Evolutionary conservation across 2,888 invertebrate genomes (phyloP).

Genomic region (Ellobium chinense): DNA sequence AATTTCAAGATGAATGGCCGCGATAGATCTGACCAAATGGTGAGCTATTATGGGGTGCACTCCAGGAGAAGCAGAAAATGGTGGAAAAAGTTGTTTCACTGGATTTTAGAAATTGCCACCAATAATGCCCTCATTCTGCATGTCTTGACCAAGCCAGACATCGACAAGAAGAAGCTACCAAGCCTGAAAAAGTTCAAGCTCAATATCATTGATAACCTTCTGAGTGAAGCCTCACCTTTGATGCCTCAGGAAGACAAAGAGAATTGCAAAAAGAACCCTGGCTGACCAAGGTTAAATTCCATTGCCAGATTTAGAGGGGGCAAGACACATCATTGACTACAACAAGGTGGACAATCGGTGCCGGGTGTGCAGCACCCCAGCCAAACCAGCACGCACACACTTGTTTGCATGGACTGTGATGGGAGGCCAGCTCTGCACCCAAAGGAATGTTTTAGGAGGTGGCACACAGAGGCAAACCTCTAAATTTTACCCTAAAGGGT

Average conservation of each 20-base stretch:
- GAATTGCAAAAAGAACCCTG: not conserved
- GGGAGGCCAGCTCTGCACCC: slow-evolving; percentile 2
- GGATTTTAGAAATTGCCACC: not conserved
- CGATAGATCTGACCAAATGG: no score
- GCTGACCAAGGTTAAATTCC: not conserved
- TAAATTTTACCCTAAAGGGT: no score
- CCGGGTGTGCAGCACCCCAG: not conserved
- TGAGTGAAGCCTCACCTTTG: not conserved
- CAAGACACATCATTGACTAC: slow-evolving; percentile 10
- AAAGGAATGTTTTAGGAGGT: not conserved
- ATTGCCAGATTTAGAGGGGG: not conserved
- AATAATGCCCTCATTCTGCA: not conserved
- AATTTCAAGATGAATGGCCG: no score
- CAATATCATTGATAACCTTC: not conserved
- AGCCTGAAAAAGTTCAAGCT: not conserved
- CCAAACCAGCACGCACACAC: not conserved
- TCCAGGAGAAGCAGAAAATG: not conserved
- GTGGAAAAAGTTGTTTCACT: slow-evolving; percentile 12
- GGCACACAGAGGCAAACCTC: not conserved
- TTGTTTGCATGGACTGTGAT: slow-evolving; percentile 3
- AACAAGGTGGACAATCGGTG: not conserved
- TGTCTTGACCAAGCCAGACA: not conserved
- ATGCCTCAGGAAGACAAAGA: not conserved
- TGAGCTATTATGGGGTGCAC: slow-evolving; percentile 3
- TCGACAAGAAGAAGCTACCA: not conserved